A percentile compares a stretch with the other conserved stretches of the same genome.
phyloP scores from a whole-genome alignment of 2,113 vertebrate genomes.

The Macquaria ambigua region DNA sequence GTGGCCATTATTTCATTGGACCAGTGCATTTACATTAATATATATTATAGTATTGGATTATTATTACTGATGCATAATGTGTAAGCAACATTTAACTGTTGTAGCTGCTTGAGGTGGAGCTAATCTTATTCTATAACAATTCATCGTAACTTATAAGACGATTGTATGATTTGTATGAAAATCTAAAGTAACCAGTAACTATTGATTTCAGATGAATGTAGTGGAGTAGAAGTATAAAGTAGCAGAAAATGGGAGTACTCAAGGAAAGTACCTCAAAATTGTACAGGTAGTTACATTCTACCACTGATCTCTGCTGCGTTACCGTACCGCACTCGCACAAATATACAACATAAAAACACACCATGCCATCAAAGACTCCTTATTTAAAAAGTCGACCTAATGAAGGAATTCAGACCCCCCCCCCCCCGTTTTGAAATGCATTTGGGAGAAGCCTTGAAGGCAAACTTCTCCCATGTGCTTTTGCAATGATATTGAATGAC shows the following conservation, averaged over 20 bases:
- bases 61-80: background rate
- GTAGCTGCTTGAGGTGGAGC: background rate
- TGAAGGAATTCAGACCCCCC: background rate
- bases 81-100: background rate
- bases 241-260: background rate
- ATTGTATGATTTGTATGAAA: background rate
- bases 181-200: background rate
- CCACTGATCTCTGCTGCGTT: background rate
- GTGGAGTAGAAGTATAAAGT: background rate
- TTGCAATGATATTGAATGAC: conserved; percentile 28
- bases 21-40: background rate
- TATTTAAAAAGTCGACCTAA: background rate
- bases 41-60: background rate
- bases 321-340: background rate
- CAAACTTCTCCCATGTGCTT: background rate
- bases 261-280: background rate
- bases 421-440: background rate
- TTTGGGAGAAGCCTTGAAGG: too few species aligned
- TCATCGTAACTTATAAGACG: background rate
- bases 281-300: background rate
- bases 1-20: too few species aligned
- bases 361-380: background rate
- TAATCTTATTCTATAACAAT: background rate
- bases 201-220: background rate
- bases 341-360: background rate